Conservation (phyloP, 2,797 vertebrate genomes). For the Chrysocyon brachyurus region DNA sequence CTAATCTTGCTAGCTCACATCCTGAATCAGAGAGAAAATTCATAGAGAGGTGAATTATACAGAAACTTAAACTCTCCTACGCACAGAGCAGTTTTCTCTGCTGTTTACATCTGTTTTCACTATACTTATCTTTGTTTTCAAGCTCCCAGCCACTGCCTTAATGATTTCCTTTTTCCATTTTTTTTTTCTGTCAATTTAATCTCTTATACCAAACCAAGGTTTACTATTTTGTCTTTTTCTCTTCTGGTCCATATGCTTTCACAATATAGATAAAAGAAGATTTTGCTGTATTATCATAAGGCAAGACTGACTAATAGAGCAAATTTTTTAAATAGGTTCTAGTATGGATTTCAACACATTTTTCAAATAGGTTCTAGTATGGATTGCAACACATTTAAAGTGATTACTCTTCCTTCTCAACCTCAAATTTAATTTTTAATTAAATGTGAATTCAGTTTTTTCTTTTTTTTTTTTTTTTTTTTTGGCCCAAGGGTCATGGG, state of each 20-base stretch:
- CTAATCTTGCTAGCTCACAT: not conserved
- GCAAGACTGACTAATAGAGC: not conserved
- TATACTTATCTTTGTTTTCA: conserved; percentile 60
- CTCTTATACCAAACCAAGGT: conserved; percentile 3
- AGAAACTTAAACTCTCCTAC: not conserved
- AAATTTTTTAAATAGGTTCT: conserved; percentile 52
- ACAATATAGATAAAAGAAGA: conserved; percentile 37
- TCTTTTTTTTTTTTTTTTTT: not conserved
- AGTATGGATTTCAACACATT: not conserved
- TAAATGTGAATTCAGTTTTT: not conserved
- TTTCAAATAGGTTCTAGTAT: conserved; percentile 43
- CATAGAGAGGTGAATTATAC: conserved; percentile 6
- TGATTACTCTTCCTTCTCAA: not conserved
- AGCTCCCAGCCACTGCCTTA: not conserved
- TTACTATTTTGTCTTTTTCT: conserved; percentile 57
- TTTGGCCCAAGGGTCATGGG: conserved; percentile 13
- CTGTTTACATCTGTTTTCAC: conserved; percentile 5
- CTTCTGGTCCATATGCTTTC: conserved; percentile 17
- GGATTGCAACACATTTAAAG: conserved; percentile 20
- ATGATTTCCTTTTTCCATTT: not conserved
- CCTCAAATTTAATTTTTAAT: conserved; percentile 43
- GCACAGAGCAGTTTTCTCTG: not conserved
- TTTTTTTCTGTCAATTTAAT: conserved; percentile 1
- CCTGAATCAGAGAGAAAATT: conserved; percentile 49
- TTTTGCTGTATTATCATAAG: conserved; percentile 27